phyloP scores from a whole-genome alignment of 2,113 vertebrate species.

The Echinops telfairi region DNA sequence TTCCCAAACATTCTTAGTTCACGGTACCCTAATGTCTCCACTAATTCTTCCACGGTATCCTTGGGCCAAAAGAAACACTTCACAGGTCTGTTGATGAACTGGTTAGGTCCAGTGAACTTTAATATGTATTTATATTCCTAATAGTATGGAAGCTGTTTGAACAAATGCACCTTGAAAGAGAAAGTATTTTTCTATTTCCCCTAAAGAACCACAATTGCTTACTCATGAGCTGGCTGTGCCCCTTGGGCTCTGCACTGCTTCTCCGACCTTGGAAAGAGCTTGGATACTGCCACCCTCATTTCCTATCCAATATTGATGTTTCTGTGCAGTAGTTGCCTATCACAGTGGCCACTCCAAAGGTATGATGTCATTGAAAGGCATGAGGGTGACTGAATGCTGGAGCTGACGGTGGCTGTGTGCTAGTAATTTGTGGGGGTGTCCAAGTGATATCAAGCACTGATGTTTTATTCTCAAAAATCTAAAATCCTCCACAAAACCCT shows the following conservation, averaged over 20 bases:
- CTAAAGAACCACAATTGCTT: too few relatives aligned
- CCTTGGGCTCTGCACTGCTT: slow-evolving; percentile 39
- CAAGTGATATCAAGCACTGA: slow-evolving; percentile 15
- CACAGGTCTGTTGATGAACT: slow-evolving; percentile 3
- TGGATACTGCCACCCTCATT: slow-evolving; percentile 60
- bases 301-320: slow-evolving; percentile 58
- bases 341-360: slow-evolving; percentile 30
- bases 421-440: not conserved
- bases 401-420: not conserved
- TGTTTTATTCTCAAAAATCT: slow-evolving; percentile 48
- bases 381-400: slow-evolving; percentile 47
- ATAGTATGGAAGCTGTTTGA: slow-evolving; percentile 44
- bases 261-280: slow-evolving; percentile 58
- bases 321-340: slow-evolving; percentile 48
- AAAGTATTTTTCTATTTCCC: slow-evolving; percentile 6
- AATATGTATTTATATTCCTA: not conserved
- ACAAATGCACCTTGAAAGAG: slow-evolving; percentile 42
- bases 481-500: not conserved
- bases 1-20: not conserved
- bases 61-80: not conserved
- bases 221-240: not conserved
- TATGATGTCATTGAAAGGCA: slow-evolving; percentile 59
- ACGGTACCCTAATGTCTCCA: not conserved
- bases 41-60: slow-evolving; percentile 4
- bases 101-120: slow-evolving; percentile 17